Evolutionary conservation across 1,140 invertebrate species (phyloP).

Genomic region (Drosophila lowei): DNA sequence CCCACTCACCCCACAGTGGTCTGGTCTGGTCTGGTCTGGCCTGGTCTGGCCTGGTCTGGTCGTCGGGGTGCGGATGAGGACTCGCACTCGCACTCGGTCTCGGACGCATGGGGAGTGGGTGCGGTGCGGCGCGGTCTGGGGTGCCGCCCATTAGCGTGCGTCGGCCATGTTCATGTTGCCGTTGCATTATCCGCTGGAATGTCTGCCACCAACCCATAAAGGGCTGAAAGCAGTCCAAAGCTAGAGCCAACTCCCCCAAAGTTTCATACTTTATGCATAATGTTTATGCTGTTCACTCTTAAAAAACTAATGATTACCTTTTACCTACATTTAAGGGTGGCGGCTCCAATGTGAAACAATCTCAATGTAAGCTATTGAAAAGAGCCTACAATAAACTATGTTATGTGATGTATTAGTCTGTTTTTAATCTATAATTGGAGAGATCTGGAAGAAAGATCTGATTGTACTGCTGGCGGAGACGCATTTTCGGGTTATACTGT

Average conservation of each 20-base stretch:
- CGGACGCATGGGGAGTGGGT: background rate
- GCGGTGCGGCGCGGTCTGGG: constrained; percentile 25
- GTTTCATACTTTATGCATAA: constrained; percentile 18
- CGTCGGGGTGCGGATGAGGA: background rate
- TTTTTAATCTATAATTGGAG: no score
- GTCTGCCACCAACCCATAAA: constrained; percentile 24
- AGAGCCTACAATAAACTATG: no score
- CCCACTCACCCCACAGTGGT: constrained; percentile 51
- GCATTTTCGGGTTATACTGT: no score
- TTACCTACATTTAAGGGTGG: no score
- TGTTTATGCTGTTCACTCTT: constrained; percentile 7
- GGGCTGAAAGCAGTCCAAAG: constrained; percentile 22
- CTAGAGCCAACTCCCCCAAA: constrained; percentile 11
- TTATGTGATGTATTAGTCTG: no score
- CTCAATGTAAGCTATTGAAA: no score
- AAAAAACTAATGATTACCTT: background rate
- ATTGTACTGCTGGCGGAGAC: no score
- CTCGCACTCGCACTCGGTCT: background rate
- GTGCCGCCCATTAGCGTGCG: constrained; percentile 64
- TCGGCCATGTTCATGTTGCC: constrained; percentile 62
- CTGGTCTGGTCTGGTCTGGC: background rate
- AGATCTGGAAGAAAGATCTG: no score
- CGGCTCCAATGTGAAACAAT: no score
- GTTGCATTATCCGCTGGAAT: constrained; percentile 40
- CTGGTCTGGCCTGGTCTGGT: background rate